phyloP scores from a whole-genome alignment of 1,140 invertebrate genomes.

The Drosophila tropicalis region DNA sequence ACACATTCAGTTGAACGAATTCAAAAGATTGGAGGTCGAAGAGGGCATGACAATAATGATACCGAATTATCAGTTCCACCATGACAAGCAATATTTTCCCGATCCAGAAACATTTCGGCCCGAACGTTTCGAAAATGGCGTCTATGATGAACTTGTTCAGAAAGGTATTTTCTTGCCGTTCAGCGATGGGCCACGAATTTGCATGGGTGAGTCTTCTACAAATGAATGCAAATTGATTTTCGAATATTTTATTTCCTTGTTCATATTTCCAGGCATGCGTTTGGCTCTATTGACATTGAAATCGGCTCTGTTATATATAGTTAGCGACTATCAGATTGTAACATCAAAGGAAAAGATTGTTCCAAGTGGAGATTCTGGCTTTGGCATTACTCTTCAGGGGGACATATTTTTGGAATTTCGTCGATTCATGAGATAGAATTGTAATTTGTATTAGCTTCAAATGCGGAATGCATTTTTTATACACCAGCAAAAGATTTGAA shows the following conservation, averaged over 20 bases:
- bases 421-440: conserved; percentile 40
- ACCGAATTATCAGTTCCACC: conserved; percentile 85
- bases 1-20: conserved; percentile 43
- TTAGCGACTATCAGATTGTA: conserved; percentile 62
- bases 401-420: conserved; percentile 60
- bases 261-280: conserved; percentile 35
- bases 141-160: conserved; percentile 50
- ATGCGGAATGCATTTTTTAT: background rate
- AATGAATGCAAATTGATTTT: background rate
- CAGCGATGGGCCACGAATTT: conserved; percentile 76
- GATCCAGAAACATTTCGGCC: conserved; percentile 90
- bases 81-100: conserved; percentile 87
- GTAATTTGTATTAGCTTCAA: no score
- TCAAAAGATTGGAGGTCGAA: conserved; percentile 45
- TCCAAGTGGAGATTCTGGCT: conserved; percentile 52
- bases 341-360: conserved; percentile 23
- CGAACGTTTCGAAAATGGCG: conserved; percentile 84
- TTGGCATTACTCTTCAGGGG: conserved; percentile 61
- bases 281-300: conserved; percentile 61
- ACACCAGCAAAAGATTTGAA: background rate
- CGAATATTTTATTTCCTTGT: background rate
- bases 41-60: conserved; percentile 85
- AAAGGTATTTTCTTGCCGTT: conserved; percentile 70
- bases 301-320: conserved; percentile 54
- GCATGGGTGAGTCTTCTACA: conserved; percentile 56